These are phyloP conservation scores for Xyrauchen texanus DNA, from an alignment of 2,113 vertebrate species.

Conservation along the genomic window DNA sequence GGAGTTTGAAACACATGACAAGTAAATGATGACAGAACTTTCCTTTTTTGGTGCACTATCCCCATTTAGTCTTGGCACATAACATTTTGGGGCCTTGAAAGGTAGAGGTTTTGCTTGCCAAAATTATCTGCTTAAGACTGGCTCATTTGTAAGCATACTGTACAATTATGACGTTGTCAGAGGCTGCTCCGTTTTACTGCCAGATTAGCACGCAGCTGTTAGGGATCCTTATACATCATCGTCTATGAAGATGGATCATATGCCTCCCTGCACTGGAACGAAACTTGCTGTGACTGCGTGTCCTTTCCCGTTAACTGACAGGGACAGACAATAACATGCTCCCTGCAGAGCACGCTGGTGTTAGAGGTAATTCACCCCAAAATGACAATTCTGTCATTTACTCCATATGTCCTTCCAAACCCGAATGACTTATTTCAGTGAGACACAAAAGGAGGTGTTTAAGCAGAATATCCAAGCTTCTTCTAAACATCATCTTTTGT, in stretches of 20 bases:
- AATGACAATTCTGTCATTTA: no score
- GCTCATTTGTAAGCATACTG: neutral
- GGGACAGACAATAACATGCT: constrained; percentile 7
- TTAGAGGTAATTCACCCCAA: no score
- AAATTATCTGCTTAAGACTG: neutral
- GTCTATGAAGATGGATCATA: constrained; percentile 7
- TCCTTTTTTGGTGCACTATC: neutral
- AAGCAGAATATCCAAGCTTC: no score
- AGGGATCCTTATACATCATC: neutral
- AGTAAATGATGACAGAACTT: neutral
- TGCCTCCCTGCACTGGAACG: neutral
- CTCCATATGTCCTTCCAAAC: no score
- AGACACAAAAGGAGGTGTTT: no score
- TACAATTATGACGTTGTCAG: neutral
- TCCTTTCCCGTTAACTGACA: neutral
- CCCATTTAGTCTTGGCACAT: no score
- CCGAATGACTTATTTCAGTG: no score
- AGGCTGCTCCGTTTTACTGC: neutral
- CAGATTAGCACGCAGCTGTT: neutral
- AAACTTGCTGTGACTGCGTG: neutral
- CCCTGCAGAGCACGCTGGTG: constrained; percentile 10
- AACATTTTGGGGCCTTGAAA: neutral
- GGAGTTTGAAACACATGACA: no score
- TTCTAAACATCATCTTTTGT: no score
- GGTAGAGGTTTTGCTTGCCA: no score